phyloP scores from a whole-genome alignment of 64 coral and sea anemone species.

The Catalaphyllia jardinei region DNA sequence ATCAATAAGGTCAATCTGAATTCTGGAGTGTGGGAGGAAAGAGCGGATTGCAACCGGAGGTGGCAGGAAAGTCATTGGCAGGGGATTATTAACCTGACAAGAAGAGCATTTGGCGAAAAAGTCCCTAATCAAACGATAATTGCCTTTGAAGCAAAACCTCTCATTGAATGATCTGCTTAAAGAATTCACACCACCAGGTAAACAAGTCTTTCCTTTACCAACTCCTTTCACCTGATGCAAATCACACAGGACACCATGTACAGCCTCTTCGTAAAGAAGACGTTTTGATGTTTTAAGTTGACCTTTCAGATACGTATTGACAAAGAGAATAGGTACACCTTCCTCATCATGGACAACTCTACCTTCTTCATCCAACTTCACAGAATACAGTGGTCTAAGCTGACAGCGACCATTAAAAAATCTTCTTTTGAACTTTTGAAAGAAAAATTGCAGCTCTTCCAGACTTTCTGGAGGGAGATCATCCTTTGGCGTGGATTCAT shows the following conservation, averaged over 20 bases:
- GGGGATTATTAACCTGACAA: conserved; percentile 23
- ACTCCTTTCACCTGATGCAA: conserved; percentile 15
- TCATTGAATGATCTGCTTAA: conserved; percentile 19
- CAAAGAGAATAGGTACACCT: conserved; percentile 14
- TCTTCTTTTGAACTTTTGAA: not conserved
- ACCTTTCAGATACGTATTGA: conserved; percentile 5
- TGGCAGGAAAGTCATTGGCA: not conserved
- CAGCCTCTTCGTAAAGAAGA: conserved; percentile 36
- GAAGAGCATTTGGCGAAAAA: conserved; percentile 10
- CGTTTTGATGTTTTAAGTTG: not conserved
- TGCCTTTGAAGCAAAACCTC: conserved; percentile 22
- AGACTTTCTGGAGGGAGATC: too few species aligned
- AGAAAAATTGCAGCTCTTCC: too few species aligned
- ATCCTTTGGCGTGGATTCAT: too few species aligned
- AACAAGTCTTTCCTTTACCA: not conserved
- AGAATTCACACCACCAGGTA: conserved; percentile 46
- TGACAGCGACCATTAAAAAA: not conserved
- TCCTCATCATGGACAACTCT: not conserved
- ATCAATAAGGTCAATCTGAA: conserved; percentile 37
- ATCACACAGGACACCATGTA: not conserved
- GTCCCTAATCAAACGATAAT: not conserved
- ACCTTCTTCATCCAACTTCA: not conserved
- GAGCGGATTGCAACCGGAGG: conserved; percentile 1
- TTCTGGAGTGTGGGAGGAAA: conserved; percentile 11
- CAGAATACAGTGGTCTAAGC: not conserved